phyloP scores from a whole-genome alignment of 2,797 vertebrate species.

The Strix occidentalis region DNA sequence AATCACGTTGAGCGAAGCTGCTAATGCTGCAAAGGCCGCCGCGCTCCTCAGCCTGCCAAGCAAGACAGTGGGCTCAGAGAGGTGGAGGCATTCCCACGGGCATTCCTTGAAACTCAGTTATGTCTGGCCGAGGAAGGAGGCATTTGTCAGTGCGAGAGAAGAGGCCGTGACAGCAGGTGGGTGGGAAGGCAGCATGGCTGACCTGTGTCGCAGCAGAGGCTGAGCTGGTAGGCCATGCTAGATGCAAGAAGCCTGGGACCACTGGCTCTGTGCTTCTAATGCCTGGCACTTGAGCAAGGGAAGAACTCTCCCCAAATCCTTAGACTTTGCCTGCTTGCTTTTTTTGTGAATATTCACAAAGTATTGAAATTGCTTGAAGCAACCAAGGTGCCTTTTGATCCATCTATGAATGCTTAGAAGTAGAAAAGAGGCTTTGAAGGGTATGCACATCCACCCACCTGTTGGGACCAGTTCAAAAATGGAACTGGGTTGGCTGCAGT shows the following conservation, averaged over 20 bases:
- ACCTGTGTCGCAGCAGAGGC: neutral
- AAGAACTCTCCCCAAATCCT: neutral
- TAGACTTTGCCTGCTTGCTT: neutral
- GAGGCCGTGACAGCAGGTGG: neutral
- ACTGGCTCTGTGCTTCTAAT: neutral
- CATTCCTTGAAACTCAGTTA: neutral
- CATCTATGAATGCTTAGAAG: neutral
- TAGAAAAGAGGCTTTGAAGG: constrained; percentile 38
- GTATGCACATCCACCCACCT: neutral
- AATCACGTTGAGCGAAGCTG: neutral
- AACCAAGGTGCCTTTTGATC: constrained; percentile 30
- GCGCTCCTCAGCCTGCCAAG: neutral
- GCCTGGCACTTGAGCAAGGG: neutral
- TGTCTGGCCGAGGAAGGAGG: neutral
- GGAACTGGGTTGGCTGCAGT: neutral
- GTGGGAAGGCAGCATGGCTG: neutral
- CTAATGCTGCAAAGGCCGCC: neutral
- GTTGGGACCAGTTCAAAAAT: constrained; percentile 45
- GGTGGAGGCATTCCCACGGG: neutral
- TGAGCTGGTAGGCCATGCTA: neutral
- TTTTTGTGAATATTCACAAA: neutral
- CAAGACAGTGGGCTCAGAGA: neutral
- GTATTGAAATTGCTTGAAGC: constrained; percentile 42
- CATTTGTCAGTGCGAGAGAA: neutral
- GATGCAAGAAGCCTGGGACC: neutral